These are phyloP conservation scores for Neelides folsomi DNA, from an alignment of 2,888 invertebrate species.

Conservation along the genomic window DNA sequence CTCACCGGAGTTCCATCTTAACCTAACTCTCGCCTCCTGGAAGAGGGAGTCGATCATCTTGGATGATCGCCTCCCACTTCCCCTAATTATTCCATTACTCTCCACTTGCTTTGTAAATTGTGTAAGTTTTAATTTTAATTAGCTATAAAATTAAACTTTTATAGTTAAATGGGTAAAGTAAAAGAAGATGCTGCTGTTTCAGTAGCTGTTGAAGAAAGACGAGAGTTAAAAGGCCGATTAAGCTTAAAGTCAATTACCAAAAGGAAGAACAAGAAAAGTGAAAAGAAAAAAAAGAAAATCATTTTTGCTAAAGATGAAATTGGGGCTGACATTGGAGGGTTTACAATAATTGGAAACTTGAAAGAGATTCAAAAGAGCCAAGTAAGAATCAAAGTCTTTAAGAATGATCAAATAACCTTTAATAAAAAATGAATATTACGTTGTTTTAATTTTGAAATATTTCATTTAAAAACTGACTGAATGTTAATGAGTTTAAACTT, in stretches of 20 bases:
- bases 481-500: constrained; percentile 5
- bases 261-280: constrained; percentile 30
- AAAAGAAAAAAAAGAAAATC: constrained; percentile 28
- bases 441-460: too few relatives aligned
- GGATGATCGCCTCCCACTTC: too few relatives aligned
- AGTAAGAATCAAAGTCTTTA: constrained; percentile 24
- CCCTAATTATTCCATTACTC: too few relatives aligned
- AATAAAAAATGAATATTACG: too few relatives aligned
- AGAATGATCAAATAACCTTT: too few relatives aligned
- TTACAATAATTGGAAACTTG: constrained; percentile 55
- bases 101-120: too few relatives aligned
- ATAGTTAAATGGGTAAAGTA: too few relatives aligned
- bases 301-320: constrained; percentile 12
- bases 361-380: constrained; percentile 39
- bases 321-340: constrained; percentile 38
- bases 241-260: not conserved
- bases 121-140: not conserved
- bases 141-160: not conserved
- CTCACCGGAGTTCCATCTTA: too few relatives aligned
- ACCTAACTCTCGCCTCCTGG: too few relatives aligned
- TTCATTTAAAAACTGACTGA: not conserved
- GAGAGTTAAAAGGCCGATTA: constrained; percentile 2
- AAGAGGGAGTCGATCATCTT: too few relatives aligned
- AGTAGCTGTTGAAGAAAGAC: not conserved
- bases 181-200: too few relatives aligned